phyloP scores from a whole-genome alignment of 2,113 vertebrate genomes.

The Patagioenas fasciata region DNA sequence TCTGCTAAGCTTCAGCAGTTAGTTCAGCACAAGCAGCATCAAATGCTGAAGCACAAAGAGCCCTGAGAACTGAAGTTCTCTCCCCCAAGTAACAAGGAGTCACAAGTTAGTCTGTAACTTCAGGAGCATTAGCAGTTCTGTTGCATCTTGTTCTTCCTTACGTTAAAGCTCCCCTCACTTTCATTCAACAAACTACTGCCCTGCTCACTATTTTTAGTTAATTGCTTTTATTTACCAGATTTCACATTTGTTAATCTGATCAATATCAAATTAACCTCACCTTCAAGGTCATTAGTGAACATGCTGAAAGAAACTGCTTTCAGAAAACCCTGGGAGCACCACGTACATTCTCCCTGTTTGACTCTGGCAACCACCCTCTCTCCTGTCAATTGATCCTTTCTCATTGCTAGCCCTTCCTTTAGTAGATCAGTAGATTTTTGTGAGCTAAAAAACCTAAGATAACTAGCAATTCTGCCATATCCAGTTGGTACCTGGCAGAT shows the following conservation, averaged over 20 bases:
- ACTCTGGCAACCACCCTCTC: not conserved
- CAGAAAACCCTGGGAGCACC: not conserved
- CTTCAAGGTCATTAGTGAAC: slow-evolving; percentile 49
- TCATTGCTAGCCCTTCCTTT: not conserved
- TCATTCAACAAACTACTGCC: slow-evolving; percentile 11
- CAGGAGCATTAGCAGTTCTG: not conserved
- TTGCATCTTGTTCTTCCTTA: slow-evolving; percentile 24
- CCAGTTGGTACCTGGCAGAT: not conserved
- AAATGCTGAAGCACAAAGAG: not conserved
- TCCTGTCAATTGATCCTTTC: not conserved
- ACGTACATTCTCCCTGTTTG: not conserved
- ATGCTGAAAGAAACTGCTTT: not conserved
- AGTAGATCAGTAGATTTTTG: not conserved
- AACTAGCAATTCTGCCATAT: not conserved
- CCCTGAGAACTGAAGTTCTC: not conserved
- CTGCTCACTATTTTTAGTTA: slow-evolving; percentile 53
- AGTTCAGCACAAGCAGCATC: not conserved
- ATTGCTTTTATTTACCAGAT: slow-evolving; percentile 55
- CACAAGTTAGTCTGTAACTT: not conserved
- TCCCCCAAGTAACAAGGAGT: not conserved
- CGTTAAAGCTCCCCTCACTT: slow-evolving; percentile 49
- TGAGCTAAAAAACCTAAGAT: not conserved
- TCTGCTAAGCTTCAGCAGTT: not conserved
- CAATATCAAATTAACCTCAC: slow-evolving; percentile 69
- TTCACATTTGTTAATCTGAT: slow-evolving; percentile 67